These are phyloP conservation scores for Diabrotica balteata DNA, from an alignment of 2,888 invertebrate genomes.

Conservation along the genomic window DNA sequence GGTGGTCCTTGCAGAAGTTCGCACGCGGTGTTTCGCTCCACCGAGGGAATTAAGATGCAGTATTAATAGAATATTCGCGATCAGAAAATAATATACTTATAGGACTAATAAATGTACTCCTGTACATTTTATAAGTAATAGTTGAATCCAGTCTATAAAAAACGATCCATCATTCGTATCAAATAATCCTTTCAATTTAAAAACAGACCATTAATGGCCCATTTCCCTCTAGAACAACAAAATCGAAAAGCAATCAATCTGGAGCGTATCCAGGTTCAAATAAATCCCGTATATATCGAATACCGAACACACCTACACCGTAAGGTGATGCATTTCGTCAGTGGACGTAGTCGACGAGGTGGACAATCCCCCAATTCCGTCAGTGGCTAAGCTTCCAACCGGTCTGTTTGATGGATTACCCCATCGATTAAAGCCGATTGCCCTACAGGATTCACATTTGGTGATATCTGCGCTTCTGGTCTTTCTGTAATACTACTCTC, in stretches of 20 bases:
- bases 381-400: constrained; percentile 45
- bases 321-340: constrained; percentile 41
- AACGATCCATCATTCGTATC: not conserved
- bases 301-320: constrained; percentile 4
- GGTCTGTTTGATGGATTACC: constrained; percentile 60
- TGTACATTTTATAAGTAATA: too few relatives aligned
- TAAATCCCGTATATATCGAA: constrained; percentile 12
- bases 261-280: constrained; percentile 11
- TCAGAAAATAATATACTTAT: too few relatives aligned
- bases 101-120: too few relatives aligned
- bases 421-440: constrained; percentile 61
- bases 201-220: constrained; percentile 6
- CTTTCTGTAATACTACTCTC: too few relatives aligned
- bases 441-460: constrained; percentile 50
- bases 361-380: constrained; percentile 41
- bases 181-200: not conserved
- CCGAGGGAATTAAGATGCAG: too few relatives aligned
- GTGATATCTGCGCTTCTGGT: constrained; percentile 38
- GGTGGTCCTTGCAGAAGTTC: too few relatives aligned
- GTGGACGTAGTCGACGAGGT: constrained; percentile 42
- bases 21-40: too few relatives aligned
- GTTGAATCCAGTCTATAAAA: not conserved
- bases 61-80: too few relatives aligned
- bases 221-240: constrained; percentile 13
- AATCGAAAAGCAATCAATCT: constrained; percentile 14